phyloP scores from a whole-genome alignment of 2,113 vertebrate genomes.

The Chitala chitala region DNA sequence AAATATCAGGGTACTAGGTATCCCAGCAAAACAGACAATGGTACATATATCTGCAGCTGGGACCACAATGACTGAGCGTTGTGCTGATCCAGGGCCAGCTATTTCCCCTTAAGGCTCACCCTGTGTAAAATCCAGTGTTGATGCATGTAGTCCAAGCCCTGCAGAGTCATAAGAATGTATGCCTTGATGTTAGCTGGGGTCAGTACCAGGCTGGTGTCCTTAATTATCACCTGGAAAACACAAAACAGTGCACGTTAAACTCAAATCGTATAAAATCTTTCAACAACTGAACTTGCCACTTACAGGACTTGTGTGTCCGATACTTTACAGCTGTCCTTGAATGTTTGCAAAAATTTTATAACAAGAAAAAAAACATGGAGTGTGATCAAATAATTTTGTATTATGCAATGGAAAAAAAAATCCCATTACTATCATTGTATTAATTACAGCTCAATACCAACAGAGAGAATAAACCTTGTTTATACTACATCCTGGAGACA shows the following conservation, averaged over 20 bases:
- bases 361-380: too few species aligned
- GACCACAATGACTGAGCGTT: too few species aligned
- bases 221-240: slow-evolving; percentile 85
- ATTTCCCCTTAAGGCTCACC: slow-evolving; percentile 61
- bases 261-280: too few species aligned
- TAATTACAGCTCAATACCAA: neutral
- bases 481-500: neutral
- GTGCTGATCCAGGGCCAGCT: neutral
- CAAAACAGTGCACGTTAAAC: neutral
- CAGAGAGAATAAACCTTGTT: neutral
- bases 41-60: neutral
- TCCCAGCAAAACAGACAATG: neutral
- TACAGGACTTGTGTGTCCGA: too few species aligned
- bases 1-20: neutral
- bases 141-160: slow-evolving; percentile 94
- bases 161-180: slow-evolving; percentile 94
- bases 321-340: too few species aligned
- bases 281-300: too few species aligned
- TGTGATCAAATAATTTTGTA: neutral
- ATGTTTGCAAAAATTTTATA: too few species aligned
- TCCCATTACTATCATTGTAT: neutral
- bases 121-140: slow-evolving; percentile 93
- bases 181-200: slow-evolving; percentile 95
- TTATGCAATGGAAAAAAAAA: neutral
- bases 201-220: slow-evolving; percentile 89